Evolutionary conservation across 2,797 vertebrate species (phyloP).

Genomic region (Gymnothorax javanicus): DNA sequence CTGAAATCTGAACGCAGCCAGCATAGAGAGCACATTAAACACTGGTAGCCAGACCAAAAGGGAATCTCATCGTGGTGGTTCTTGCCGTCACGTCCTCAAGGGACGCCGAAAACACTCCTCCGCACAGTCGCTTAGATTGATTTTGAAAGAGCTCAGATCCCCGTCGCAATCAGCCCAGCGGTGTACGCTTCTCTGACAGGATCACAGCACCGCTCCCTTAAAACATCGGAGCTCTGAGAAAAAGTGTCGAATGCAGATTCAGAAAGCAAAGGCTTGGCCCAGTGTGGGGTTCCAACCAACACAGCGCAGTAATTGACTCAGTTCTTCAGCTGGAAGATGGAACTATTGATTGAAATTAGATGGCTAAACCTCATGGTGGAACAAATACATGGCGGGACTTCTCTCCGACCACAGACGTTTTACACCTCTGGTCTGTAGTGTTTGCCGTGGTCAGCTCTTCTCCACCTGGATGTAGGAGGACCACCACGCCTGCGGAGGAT

Average conservation of each 20-base stretch:
- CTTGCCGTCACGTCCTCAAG: constrained; percentile 47
- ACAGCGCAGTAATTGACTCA: too few species aligned
- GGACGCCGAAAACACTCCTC: background rate
- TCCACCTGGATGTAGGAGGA: background rate
- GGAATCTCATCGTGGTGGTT: constrained; percentile 53
- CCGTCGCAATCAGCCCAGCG: constrained; percentile 28
- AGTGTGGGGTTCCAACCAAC: too few species aligned
- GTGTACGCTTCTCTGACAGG: constrained; percentile 25
- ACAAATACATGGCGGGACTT: too few species aligned
- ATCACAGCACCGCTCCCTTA: constrained; percentile 43
- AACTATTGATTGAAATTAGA: too few species aligned
- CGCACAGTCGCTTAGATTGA: constrained; percentile 16
- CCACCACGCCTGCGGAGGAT: background rate
- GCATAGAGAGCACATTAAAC: constrained; percentile 36
- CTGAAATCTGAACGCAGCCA: constrained; percentile 42
- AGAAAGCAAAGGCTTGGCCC: too few species aligned
- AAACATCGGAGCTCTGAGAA: constrained; percentile 43
- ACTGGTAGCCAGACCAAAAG: constrained; percentile 44
- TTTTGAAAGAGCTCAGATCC: constrained; percentile 32
- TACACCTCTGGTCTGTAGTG: constrained; percentile 9
- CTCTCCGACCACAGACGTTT: too few species aligned
- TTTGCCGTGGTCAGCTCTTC: constrained; percentile 30
- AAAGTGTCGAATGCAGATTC: too few species aligned
- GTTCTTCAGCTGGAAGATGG: too few species aligned
- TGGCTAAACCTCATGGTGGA: too few species aligned